Evolutionary conservation across 2,113 vertebrate species (phyloP).

Genomic region (Sylvia atricapilla): DNA sequence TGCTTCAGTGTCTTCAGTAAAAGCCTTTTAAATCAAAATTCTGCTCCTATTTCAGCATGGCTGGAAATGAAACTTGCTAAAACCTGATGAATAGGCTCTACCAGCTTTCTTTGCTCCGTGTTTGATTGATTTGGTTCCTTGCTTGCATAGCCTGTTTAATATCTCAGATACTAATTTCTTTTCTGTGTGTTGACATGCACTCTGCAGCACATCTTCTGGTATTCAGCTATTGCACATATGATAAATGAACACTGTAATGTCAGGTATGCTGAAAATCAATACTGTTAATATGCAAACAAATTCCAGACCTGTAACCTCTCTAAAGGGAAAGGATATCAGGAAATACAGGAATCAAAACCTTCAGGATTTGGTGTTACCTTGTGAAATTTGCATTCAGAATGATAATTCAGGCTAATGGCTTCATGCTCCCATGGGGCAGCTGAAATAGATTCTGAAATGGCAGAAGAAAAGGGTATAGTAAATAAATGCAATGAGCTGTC

Average conservation of each 20-base stretch:
- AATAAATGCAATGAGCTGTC: slow-evolving; percentile 77
- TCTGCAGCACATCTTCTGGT: background rate
- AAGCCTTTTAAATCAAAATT: background rate
- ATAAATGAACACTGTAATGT: slow-evolving; percentile 1
- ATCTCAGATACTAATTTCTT: background rate
- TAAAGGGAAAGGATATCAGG: background rate
- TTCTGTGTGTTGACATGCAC: background rate
- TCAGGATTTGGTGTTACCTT: slow-evolving; percentile 52
- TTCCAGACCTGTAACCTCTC: slow-evolving; percentile 22
- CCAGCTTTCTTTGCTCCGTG: background rate
- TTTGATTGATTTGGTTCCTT: background rate
- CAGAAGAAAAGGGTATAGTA: slow-evolving; percentile 69
- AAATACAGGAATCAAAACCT: slow-evolving; percentile 36
- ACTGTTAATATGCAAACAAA: slow-evolving; percentile 19
- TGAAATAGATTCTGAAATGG: slow-evolving; percentile 70
- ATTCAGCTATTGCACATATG: background rate
- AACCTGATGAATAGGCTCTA: background rate
- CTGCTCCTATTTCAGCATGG: background rate
- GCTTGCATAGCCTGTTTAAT: background rate
- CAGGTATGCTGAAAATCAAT: slow-evolving; percentile 21
- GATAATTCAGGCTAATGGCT: slow-evolving; percentile 73
- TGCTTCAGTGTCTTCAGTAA: background rate
- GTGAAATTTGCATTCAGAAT: slow-evolving; percentile 69
- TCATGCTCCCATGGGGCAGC: slow-evolving; percentile 57
- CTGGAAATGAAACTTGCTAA: background rate